These are phyloP conservation scores for Chouioia cunea DNA, from an alignment of 2,888 invertebrate genomes.

Conservation along the genomic window DNA sequence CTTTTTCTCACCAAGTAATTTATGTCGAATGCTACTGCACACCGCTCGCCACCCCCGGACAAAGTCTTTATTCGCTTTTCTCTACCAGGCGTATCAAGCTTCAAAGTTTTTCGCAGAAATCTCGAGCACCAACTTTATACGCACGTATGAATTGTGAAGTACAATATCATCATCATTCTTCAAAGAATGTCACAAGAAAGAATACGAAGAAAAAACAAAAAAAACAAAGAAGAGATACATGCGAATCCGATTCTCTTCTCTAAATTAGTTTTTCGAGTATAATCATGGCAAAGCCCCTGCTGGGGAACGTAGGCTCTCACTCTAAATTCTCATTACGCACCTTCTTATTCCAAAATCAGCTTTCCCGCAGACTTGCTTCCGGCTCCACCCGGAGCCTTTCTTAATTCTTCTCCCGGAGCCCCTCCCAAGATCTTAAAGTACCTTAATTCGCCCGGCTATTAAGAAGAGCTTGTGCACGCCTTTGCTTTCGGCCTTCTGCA, in stretches of 20 bases:
- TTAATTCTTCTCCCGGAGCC: conserved; percentile 9
- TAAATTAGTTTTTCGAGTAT: no score
- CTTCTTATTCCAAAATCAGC: conserved; percentile 19
- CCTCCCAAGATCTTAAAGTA: conserved; percentile 38
- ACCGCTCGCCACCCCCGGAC: not conserved
- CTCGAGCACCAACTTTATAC: no score
- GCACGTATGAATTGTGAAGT: no score
- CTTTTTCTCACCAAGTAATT: conserved; percentile 52
- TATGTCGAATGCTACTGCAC: conserved; percentile 46
- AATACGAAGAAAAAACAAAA: no score
- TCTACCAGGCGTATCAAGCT: not conserved
- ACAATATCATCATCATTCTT: no score
- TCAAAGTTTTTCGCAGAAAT: no score
- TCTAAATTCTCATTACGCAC: no score
- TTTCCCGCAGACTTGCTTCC: conserved; percentile 5
- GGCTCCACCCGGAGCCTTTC: conserved; percentile 4
- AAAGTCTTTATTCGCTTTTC: conserved; percentile 29
- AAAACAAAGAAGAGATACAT: no score
- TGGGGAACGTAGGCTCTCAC: no score
- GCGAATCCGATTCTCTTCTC: no score
- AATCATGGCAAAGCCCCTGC: no score
- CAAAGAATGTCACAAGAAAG: no score
- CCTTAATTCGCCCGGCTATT: conserved; percentile 46
- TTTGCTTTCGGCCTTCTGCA: not conserved
- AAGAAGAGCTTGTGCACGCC: conserved; percentile 6